Conservation (phyloP, 2,113 vertebrate genomes). For the Aspidoscelis tigris region DNA sequence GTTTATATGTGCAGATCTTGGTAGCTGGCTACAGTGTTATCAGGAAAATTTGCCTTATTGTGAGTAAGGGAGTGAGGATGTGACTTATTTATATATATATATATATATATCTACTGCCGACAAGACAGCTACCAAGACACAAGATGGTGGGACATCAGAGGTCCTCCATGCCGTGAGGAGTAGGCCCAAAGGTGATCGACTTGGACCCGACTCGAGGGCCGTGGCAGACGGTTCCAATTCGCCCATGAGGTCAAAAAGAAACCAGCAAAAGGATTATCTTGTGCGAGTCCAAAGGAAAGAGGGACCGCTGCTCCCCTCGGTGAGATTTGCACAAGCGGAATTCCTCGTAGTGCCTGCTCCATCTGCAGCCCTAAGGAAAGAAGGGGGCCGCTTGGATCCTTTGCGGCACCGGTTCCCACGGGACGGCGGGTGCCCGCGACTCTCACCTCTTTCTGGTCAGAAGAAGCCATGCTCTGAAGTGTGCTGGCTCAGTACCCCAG, state of each 20-base stretch:
- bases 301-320: neutral
- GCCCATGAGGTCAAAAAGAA: neutral
- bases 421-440: neutral
- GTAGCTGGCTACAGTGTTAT: too few species aligned
- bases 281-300: neutral
- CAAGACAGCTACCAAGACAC: too few species aligned
- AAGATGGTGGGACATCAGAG: neutral
- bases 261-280: neutral
- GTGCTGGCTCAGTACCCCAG: slow-evolving; percentile 73
- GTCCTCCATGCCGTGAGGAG: neutral
- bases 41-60: too few species aligned
- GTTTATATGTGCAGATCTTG: neutral
- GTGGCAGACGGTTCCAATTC: neutral
- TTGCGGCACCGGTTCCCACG: neutral
- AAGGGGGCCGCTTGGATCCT: too few species aligned
- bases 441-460: neutral
- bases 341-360: neutral
- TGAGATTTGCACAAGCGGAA: neutral
- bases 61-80: too few species aligned
- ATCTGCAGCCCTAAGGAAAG: accelerated
- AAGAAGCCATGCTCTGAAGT: neutral
- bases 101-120: too few species aligned
- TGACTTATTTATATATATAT: too few species aligned
- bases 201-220: too few species aligned
- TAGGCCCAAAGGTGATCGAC: neutral